Percentiles rank a stretch among this genome's conserved stretches.
Conservation (phyloP, 2,888 invertebrate species). For the Epiblema foenella region DNA sequence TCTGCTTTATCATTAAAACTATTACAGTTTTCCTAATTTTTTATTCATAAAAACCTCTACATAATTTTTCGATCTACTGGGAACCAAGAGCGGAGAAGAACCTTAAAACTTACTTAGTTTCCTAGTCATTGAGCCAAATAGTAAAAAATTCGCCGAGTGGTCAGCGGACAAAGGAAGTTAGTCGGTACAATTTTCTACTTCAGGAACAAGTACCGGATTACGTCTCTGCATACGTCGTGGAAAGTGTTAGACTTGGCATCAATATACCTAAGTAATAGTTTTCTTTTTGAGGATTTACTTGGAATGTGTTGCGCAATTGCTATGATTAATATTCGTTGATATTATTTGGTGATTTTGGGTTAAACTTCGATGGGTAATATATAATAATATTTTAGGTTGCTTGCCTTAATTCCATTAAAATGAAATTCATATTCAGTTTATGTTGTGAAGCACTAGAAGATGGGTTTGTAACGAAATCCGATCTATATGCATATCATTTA, state of each 20-base stretch:
- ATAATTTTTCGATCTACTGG: neutral
- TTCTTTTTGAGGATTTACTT: neutral
- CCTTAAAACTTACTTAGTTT: slow-evolving; percentile 39
- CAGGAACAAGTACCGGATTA: slow-evolving; percentile 43
- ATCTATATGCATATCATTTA: too few relatives aligned
- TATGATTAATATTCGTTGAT: neutral
- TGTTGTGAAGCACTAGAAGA: too few relatives aligned
- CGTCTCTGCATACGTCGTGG: slow-evolving; percentile 18
- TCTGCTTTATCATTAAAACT: neutral
- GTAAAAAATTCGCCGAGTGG: slow-evolving; percentile 40
- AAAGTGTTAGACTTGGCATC: slow-evolving; percentile 29
- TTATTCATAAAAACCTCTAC: neutral
- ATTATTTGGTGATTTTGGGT: too few relatives aligned
- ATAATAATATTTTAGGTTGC: neutral
- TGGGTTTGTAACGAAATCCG: neutral
- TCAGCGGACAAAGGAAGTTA: slow-evolving; percentile 45
- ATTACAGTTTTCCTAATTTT: neutral
- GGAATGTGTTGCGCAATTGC: neutral
- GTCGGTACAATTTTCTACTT: slow-evolving; percentile 47
- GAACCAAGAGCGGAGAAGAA: slow-evolving; percentile 50
- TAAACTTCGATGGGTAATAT: neutral
- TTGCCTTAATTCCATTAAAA: too few relatives aligned
- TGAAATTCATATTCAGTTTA: too few relatives aligned
- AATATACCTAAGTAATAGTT: too few relatives aligned
- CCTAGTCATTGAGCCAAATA: slow-evolving; percentile 37